phyloP scores from a whole-genome alignment of 1,140 invertebrate genomes.

The Leucophenga varia region DNA sequence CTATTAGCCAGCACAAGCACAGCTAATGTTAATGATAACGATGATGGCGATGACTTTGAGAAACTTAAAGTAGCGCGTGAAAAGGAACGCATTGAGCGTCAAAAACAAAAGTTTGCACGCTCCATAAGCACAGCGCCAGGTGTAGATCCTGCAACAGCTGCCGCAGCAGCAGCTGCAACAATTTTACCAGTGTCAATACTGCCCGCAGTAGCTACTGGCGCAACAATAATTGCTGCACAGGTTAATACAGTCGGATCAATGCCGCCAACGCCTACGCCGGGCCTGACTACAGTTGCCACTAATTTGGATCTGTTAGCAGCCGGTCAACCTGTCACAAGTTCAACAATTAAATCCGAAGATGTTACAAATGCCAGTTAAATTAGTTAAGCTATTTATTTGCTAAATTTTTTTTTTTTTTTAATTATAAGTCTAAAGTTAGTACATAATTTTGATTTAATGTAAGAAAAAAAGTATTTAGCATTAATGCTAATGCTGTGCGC shows the following conservation, averaged over 20 bases:
- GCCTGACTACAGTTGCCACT: background rate
- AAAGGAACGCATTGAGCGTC: constrained; percentile 57
- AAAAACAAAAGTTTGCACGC: constrained; percentile 57
- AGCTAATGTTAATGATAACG: constrained; percentile 15
- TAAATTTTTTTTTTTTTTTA: too few relatives aligned
- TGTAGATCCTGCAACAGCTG: constrained; percentile 19
- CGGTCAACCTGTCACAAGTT: too few relatives aligned
- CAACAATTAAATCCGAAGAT: too few relatives aligned
- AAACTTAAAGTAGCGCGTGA: constrained; percentile 59
- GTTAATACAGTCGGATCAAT: too few relatives aligned
- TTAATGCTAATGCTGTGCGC: too few relatives aligned
- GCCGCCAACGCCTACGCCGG: constrained; percentile 4
- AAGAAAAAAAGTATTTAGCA: too few relatives aligned
- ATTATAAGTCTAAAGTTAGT: too few relatives aligned
- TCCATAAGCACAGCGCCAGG: constrained; percentile 56
- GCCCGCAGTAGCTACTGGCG: constrained; percentile 26
- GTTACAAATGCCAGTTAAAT: too few relatives aligned
- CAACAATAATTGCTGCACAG: constrained; percentile 12
- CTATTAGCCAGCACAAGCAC: constrained; percentile 12
- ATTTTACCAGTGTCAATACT: constrained; percentile 29
- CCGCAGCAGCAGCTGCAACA: constrained; percentile 20
- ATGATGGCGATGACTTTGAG: constrained; percentile 59
- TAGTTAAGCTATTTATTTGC: too few relatives aligned
- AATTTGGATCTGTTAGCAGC: too few relatives aligned
- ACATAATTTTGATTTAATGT: too few relatives aligned